Percentiles rank a stretch among this genome's conserved stretches.
These are phyloP conservation scores for Macaria liturata DNA, from an alignment of 2,888 invertebrate species.

Conservation along the genomic window DNA sequence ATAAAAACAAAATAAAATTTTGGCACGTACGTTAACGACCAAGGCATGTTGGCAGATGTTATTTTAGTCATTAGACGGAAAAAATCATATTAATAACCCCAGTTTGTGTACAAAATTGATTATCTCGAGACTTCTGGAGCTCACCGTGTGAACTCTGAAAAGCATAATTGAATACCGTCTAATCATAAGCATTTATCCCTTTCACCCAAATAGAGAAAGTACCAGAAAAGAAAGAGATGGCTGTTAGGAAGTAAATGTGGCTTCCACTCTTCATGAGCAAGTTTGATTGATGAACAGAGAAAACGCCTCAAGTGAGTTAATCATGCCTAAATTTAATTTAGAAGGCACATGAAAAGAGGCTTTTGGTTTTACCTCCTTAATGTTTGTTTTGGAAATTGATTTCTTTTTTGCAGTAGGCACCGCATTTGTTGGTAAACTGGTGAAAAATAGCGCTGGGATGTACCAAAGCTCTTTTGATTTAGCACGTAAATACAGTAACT, in stretches of 20 bases:
- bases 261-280: slow-evolving; percentile 62
- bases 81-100: slow-evolving; percentile 76
- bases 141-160: slow-evolving; percentile 74
- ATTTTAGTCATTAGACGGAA: slow-evolving; percentile 74
- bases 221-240: slow-evolving; percentile 51
- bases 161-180: slow-evolving; percentile 68
- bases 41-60: slow-evolving; percentile 74
- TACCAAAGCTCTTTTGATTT: too few relatives aligned
- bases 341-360: slow-evolving; percentile 66
- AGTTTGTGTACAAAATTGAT: slow-evolving; percentile 81
- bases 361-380: slow-evolving; percentile 66
- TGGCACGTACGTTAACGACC: slow-evolving; percentile 75
- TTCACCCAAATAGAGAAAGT: slow-evolving; percentile 39
- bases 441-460: slow-evolving; percentile 10
- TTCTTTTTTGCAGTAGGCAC: slow-evolving; percentile 39
- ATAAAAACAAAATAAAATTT: slow-evolving; percentile 46
- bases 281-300: slow-evolving; percentile 82
- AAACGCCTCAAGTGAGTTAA: slow-evolving; percentile 80
- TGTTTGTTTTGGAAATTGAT: slow-evolving; percentile 69
- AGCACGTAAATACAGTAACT: too few relatives aligned
- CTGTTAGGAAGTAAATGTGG: slow-evolving; percentile 66
- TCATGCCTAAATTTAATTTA: slow-evolving; percentile 81
- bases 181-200: slow-evolving; percentile 55
- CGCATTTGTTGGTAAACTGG: slow-evolving; percentile 17
- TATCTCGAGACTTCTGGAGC: slow-evolving; percentile 74